Base-by-base conservation (phyloP, 2,797 vertebrate species). In the Pipistrellus pygmaeus region DNA sequence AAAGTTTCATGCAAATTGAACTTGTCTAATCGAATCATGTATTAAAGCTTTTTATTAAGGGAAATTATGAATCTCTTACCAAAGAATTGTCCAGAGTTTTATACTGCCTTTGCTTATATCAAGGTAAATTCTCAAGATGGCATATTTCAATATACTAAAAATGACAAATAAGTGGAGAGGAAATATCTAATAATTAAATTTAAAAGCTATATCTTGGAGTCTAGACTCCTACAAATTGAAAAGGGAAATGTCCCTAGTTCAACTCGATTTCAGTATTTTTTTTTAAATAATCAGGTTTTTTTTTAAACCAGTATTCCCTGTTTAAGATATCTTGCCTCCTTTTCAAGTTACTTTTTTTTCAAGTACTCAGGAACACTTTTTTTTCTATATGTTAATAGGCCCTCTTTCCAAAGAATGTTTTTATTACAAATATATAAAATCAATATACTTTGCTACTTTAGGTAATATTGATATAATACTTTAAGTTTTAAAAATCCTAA, bases 1-100 rank as follows among this genome's bases (percentile, higher is more conserved):
- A 95, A 94, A 90, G 8, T 81, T 86, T 30, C 23, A 85, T 12
- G 3, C 51, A 94, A 88, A 94, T 88, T 91, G 20, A 93, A 77
- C 95, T 95, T 96, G n/a, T 82, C 32, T 85, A 94, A 96, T 60
- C 73, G 88, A 91, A 75, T 92, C 78, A 83, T 69, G 20, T 44
- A 15, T 27, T 64, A 95, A 32, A 75, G 73, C n/a, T 89, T 92
- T 93, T 86, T 77, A 85, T 75, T 93, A 81, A 64, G 17, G 41
- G 13, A 94, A 96, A 85, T 89, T 85, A 81, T 96, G 72, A 77
- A 18, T 57, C 18, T 95, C 30, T 82, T 82, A 76, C 18, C 38
- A 85, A 87, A 84, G 46, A 92, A 80, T 69, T 82, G 15, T 73
- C 27, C 44, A 66, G 57, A 87, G 41, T 89, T 93, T 93, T 89